Base-by-base conservation (phyloP, 2,888 invertebrate genomes). In the Cyrtodaria siliqua region DNA sequence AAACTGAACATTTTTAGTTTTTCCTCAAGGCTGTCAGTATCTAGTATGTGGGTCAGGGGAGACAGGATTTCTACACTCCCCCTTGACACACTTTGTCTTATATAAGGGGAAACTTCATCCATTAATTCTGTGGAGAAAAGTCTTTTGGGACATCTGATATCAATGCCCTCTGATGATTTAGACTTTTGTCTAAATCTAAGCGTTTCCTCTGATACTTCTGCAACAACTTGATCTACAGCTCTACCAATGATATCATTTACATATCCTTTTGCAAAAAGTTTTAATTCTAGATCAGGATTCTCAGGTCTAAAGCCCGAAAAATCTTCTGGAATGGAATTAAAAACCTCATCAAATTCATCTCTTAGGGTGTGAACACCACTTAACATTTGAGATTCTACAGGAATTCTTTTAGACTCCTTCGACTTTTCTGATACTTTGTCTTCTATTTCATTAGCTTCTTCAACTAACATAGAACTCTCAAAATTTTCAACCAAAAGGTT, bases 11-110 rank as follows among this genome's bases (percentile, higher is more conserved):
- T 77, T 38, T 70, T 64, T 18, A 77, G 9, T 38, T 26, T 27
- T 16, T 61, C 53, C 20, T 59, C 59, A 20, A 24, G 1, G 23
- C 55, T 63, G 40, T 64, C 61, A 9, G 55, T 42, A 18, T 66
- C 57, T n/a, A n/a, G n/a, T 8, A 73, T 44, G 14, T 59, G n/a
- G 23, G 66, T 73, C 18, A 73, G 27, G 9, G 80, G 73, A 70
- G 56, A 64, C 38, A 80, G 52, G 49, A 76, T 76, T 40, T 76
- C 73, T 27, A 80, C 74, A 68, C 67, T 73, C 8, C 76, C 70
- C 26, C 63, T 33, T n/a, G 68, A 50, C 12, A 72, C 12, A n/a
- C 44, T 69, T 12, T 49, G 47, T 27, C 49, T 55, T 4, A 78
- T 53, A 18, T 60, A 60, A 20, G 63, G 40, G 33, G 72, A 29